Evolutionary conservation across 2,797 vertebrate genomes (phyloP), one percentile per base, ranked within the genome.

Genomic region (Cygnus olor): DNA sequence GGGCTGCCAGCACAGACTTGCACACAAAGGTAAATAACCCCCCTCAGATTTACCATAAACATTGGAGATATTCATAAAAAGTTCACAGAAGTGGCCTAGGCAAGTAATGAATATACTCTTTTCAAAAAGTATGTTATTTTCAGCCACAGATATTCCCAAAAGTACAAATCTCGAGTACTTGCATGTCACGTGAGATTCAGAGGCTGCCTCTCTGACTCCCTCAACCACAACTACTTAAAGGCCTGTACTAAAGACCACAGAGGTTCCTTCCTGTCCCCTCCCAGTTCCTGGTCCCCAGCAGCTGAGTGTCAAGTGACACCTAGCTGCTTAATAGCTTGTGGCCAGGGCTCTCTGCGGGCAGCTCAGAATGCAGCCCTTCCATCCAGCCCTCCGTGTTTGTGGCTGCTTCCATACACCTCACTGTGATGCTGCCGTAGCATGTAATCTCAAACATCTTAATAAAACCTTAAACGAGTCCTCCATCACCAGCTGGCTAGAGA

Each of bases 381-480:
- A 38, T 68, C 81, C 82, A 83, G 68, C 63, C 63, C 69, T 93
- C 82, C 56, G 58, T 25, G 68, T 27, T 4, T 73, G 49, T 6
- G 44, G 53, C 73, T 58, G 49, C 73, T 90, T 85, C 73, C 72
- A 30, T 44, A 57, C 27, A 77, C 47, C 49, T 76, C 42, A 20
- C 2, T 27, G 3, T 28, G 72, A 76, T 53, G 79, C 77, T 96
- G 84, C 76, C 68, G 0, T 66, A 73, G 79, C 32, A 2, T 51
- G 57, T 82, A 89, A 89, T 89, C 54, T 87, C 79, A 69, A 60
- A 53, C 71, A 15, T 85, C 42, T 78, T 83, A 93, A 83, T 88
- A 89, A 20, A 96, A 80, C 30, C 11, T 20, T 88, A 61, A 86
- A 70, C 68, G 90, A 47, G 40, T 90, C 63, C 64, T 88, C 28